Evolutionary conservation across 2,888 invertebrate species (phyloP).

Genomic region (Standfussiana lucernea): DNA sequence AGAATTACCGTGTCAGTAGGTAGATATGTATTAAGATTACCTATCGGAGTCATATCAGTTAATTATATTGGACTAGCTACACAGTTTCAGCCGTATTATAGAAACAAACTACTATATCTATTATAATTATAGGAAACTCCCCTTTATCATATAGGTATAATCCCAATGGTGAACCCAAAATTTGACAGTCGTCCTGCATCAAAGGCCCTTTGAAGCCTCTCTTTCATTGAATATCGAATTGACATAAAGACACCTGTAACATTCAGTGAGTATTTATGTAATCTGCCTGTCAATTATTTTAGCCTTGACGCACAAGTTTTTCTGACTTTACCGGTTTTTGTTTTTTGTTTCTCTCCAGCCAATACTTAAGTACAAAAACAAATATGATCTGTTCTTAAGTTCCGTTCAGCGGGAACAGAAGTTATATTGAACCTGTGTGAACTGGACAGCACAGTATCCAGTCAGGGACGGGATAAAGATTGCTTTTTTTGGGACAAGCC

Average conservation of each 20-base stretch:
- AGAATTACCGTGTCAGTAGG: not conserved
- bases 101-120: not conserved
- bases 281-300: not conserved
- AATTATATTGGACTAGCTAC: not conserved
- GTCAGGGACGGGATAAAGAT: not conserved
- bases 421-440: slow-evolving; percentile 40
- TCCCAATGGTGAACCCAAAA: not conserved
- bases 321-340: too few relatives aligned
- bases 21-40: not conserved
- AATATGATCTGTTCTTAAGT: slow-evolving; percentile 23
- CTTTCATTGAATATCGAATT: not conserved
- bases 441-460: slow-evolving; percentile 2
- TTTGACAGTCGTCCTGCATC: not conserved
- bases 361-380: not conserved
- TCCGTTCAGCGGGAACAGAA: slow-evolving; percentile 20
- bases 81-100: not conserved
- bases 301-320: not conserved
- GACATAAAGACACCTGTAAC: not conserved
- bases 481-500: too few relatives aligned
- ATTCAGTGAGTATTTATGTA: not conserved
- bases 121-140: not conserved
- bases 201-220: slow-evolving; percentile 1
- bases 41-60: not conserved
- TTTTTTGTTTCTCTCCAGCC: slow-evolving; percentile 7
- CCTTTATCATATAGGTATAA: not conserved